Base-by-base conservation (phyloP, 2,113 vertebrate species). In the Myotis lucifugus region DNA sequence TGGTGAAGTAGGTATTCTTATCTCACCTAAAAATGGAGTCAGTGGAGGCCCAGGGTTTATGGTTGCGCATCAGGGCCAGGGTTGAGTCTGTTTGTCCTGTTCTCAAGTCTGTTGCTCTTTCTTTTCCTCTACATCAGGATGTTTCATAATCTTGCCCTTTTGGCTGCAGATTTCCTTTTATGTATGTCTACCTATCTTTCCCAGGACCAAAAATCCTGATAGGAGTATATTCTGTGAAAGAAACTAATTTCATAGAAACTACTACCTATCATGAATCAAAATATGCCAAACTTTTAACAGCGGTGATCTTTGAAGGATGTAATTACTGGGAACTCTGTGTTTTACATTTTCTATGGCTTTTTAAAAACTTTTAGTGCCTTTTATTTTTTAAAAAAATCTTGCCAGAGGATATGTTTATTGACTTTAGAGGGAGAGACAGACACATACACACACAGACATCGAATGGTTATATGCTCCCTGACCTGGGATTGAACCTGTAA, bases 221-320 rank as follows among this genome's bases (percentile, higher is more conserved):
- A 23, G 2, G 52, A 81, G 7, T 91, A 46, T 96, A 78, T 96
- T 85, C 37, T 95, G 93, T 85, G 40, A 72, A 82, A 86, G 40
- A 50, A 73, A 32, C 8, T 76, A n/a, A 77, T 88, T 92, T 92
- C 79, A 5, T 54, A 50, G 64, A 37, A n/a, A n/a, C 54, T 48
- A 48, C 9, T 69, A 34, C 34, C 9, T 42, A 69, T 73, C 56
- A 61, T 64, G 34, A 91, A 19, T 4, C 64, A 70, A 0, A 61
- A 21, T 64, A 77, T 13, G 52, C 10, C 42, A 78, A 32, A 73
- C 3, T 64, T 8, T n/a, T 34, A 34, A 12, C 25, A 79, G 46
- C 76, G 72, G 74, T 74, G 79, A 69, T 84, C 89, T 92, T 70
- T 77, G n/a, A 34, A 85, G 34, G 34, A n/a, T 85, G 8, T 82